Evolutionary conservation across 2,888 invertebrate genomes (phyloP).

Genomic region (Sturmia bella): DNA sequence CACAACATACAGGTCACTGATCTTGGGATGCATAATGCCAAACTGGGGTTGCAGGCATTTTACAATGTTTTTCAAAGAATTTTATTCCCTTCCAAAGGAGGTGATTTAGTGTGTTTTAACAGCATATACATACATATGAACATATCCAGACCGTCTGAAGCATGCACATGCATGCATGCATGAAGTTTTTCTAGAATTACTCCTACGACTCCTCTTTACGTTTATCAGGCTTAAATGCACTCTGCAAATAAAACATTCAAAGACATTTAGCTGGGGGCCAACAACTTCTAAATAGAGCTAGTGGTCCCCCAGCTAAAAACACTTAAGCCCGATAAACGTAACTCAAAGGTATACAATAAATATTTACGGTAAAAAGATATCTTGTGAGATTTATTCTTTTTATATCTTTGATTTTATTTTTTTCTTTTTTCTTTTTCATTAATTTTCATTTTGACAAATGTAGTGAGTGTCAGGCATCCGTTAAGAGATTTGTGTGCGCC

Average conservation of each 20-base stretch:
- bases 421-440: conserved; percentile 3
- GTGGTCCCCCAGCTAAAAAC: too few species aligned
- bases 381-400: conserved; percentile 24
- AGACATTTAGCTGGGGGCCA: too few species aligned
- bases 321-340: too few species aligned
- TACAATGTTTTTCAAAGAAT: conserved; percentile 10
- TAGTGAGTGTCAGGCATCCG: conserved; percentile 65
- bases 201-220: too few species aligned
- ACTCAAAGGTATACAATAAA: too few species aligned
- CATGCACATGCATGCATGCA: too few species aligned
- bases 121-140: too few species aligned
- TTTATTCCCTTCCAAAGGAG: conserved; percentile 26
- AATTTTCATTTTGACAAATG: conserved; percentile 39
- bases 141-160: too few species aligned
- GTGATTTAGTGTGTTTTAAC: conserved; percentile 4
- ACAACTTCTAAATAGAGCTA: too few species aligned
- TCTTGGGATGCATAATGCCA: conserved; percentile 51
- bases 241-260: too few species aligned
- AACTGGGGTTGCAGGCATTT: conserved; percentile 23
- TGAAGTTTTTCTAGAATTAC: too few species aligned
- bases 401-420: neutral
- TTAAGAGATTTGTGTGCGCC: conserved; percentile 60
- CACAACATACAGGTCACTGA: conserved; percentile 56
- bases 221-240: too few species aligned
- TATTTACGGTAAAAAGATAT: conserved; percentile 9